Base-by-base conservation (phyloP, 30 jellyfish, hydroid and myxozoan genomes). In the Chironex yamaguchii region DNA sequence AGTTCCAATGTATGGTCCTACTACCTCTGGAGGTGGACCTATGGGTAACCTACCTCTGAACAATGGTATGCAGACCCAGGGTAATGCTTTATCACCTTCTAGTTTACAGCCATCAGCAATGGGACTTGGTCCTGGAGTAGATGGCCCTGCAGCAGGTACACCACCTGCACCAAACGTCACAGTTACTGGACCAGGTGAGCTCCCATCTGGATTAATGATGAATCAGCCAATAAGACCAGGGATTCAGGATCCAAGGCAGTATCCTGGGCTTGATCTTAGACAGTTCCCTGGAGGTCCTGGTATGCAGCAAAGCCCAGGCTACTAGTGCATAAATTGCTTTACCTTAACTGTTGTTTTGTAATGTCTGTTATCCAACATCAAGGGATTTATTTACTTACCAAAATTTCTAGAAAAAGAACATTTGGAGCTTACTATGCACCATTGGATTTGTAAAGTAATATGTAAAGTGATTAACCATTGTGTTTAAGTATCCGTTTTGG, bases 121-220 rank as follows among this genome's bases (percentile, higher is more conserved):
- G 9, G 58, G 58, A 6, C 9, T 42, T 9, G 58, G 58, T 42
- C 58, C 58, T 6, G 58, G 58, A 42, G 17, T 42, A 17, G 58
- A 42, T 42, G 58, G 58, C 9, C 58, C 58, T 17, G 13, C 58
- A 42, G 17, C 58, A 42, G 58, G 58, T 17, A 42, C 58, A 9
- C 58, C 58, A 6, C 58, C 58, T 42, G 58, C 58, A 6, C 95
- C 95, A 22, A 85, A 84, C 33, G 62, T 85, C 85, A 23, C 84
- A 3, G 95, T 74, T 3, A 70, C 76, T 23, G 74, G 76, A 25
- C 95, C 73, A 49, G 74, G 49, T 62, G 95, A 85, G 2, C 42
- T 85, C 54, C 84, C 62, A 50, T 68, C 33, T 62, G 74, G 70
- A 62, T 71, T 85, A 87, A 72, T 85, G 95, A 72, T 85, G 85